Conservation (phyloP, 2,888 invertebrate genomes). For the Elmis aenea region DNA sequence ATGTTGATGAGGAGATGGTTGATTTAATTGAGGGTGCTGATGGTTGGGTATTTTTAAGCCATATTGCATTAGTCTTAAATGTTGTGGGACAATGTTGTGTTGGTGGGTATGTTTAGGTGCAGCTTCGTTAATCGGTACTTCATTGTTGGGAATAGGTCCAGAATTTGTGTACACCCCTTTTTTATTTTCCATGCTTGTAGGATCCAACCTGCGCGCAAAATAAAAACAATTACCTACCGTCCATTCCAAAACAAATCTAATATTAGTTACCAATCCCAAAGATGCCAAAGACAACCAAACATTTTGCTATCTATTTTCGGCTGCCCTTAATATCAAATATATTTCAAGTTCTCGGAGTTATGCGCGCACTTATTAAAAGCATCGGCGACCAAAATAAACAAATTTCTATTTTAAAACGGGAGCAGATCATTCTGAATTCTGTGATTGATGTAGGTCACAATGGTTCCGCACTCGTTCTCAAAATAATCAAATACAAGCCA, state of each 20-base stretch:
- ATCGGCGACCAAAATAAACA: slow-evolving; percentile 16
- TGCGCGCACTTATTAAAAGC: slow-evolving; percentile 7
- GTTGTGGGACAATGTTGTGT: slow-evolving; percentile 53
- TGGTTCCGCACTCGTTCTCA: slow-evolving; percentile 16
- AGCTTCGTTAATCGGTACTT: slow-evolving; percentile 28
- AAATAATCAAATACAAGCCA: slow-evolving; percentile 12
- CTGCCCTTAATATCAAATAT: no score
- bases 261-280: slow-evolving; percentile 34
- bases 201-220: slow-evolving; percentile 42
- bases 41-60: slow-evolving; percentile 55
- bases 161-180: slow-evolving; percentile 37
- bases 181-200: slow-evolving; percentile 44
- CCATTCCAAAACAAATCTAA: slow-evolving; percentile 6
- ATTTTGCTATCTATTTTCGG: slow-evolving; percentile 39
- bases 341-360: slow-evolving; percentile 3
- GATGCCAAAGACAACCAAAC: slow-evolving; percentile 60
- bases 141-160: slow-evolving; percentile 26
- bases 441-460: slow-evolving; percentile 37
- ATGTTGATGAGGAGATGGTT: slow-evolving; percentile 41
- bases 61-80: slow-evolving; percentile 52
- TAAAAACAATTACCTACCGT: slow-evolving; percentile 10
- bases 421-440: slow-evolving; percentile 27
- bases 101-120: slow-evolving; percentile 52
- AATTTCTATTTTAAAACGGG: slow-evolving; percentile 17
- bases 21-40: slow-evolving; percentile 38